These are phyloP conservation scores for Netelia inedita DNA, from an alignment of 2,888 invertebrate genomes.

Conservation along the genomic window DNA sequence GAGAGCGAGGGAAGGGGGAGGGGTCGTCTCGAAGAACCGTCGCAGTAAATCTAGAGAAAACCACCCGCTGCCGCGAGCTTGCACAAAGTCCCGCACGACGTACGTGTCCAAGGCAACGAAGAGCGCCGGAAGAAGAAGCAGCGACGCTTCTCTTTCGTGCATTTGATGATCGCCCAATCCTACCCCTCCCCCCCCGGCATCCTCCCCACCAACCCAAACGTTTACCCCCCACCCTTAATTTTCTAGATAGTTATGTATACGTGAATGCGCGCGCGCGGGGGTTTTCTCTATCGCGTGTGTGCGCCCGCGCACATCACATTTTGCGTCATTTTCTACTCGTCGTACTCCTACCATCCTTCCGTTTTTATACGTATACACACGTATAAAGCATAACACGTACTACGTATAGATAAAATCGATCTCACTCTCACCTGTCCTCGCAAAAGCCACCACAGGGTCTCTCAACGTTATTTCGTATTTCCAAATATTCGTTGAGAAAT, in stretches of 20 bases:
- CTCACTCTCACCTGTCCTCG: conserved; percentile 53
- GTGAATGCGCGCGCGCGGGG: conserved; percentile 17
- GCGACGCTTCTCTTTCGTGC: conserved; percentile 53
- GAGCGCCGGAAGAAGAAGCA: conserved; percentile 44
- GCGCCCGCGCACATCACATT: conserved; percentile 66
- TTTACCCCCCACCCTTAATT: conserved; percentile 14
- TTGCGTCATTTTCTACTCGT: conserved; percentile 59
- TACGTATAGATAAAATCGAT: conserved; percentile 65
- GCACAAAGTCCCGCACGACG: conserved; percentile 45
- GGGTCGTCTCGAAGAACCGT: conserved; percentile 75
- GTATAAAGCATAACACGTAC: not conserved
- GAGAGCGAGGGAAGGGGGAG: conserved; percentile 68
- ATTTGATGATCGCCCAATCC: conserved; percentile 47
- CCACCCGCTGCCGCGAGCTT: conserved; percentile 39
- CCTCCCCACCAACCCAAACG: conserved; percentile 25
- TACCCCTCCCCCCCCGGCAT: not conserved
- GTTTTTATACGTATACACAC: not conserved
- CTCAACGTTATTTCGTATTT: conserved; percentile 44
- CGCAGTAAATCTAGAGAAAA: conserved; percentile 17
- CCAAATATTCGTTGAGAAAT: conserved; percentile 11
- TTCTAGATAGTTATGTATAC: not conserved
- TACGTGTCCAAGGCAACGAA: conserved; percentile 62
- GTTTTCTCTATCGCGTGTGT: conserved; percentile 52
- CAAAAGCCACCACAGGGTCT: conserved; percentile 39
- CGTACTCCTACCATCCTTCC: conserved; percentile 1